A percentile compares a stretch with the other conserved stretches of the same genome.
These are phyloP conservation scores for Malurus alboscapulatus DNA, from an alignment of 2,113 vertebrate species.

Conservation along the genomic window DNA sequence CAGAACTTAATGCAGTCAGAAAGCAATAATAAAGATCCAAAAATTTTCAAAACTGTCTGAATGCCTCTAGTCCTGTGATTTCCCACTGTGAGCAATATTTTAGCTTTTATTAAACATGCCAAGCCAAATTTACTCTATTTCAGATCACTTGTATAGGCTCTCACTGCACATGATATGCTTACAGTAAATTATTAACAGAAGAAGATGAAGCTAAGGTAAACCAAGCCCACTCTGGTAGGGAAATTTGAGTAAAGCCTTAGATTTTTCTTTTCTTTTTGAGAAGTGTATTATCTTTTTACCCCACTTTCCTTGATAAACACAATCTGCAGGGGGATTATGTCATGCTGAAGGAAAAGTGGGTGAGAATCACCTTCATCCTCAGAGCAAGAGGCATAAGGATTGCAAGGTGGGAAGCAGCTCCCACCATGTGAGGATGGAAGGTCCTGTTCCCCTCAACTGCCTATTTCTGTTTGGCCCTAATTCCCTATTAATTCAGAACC, in stretches of 20 bases:
- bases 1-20: neutral
- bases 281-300: neutral
- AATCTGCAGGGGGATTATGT: neutral
- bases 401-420: neutral
- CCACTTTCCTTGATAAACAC: neutral
- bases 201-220: neutral
- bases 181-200: neutral
- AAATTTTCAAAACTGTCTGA: neutral
- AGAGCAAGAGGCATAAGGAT: neutral
- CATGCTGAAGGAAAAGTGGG: neutral
- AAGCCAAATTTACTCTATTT: neutral
- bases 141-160: neutral
- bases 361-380: neutral
- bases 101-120: neutral
- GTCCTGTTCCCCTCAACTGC: neutral
- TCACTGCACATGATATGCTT: neutral
- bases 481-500: neutral
- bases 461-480: neutral
- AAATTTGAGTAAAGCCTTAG: neutral
- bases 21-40: neutral
- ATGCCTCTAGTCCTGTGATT: neutral
- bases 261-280: neutral
- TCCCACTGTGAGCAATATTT: neutral
- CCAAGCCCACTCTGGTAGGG: neutral
- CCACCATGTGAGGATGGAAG: fast-evolving